Evolutionary conservation across 2,113 vertebrate genomes (phyloP).

Genomic region (Pseudolaguvia tuberculata): DNA sequence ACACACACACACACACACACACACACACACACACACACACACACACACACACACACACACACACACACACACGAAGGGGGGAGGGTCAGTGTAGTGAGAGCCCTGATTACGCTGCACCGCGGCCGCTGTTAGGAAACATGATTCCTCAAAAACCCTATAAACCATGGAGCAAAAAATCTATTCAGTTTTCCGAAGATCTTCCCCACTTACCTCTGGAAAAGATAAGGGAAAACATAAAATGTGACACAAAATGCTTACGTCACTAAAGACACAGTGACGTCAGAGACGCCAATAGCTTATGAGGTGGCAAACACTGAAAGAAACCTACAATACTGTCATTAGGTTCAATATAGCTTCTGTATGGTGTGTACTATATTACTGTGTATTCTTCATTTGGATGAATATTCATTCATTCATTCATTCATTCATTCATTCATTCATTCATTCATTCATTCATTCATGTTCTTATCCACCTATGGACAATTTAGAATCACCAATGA

Average conservation of each 20-base stretch:
- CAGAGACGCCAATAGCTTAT: background rate
- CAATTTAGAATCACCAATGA: too few relatives aligned
- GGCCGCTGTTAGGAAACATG: background rate
- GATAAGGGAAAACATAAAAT: background rate
- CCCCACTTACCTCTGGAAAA: background rate
- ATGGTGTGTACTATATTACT: too few relatives aligned
- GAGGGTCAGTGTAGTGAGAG: conserved; percentile 12
- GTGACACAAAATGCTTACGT: background rate
- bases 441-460: too few relatives aligned
- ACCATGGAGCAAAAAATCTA: background rate
- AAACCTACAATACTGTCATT: background rate
- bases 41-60: background rate
- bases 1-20: too few relatives aligned
- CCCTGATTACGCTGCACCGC: conserved; percentile 28
- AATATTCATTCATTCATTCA: too few relatives aligned
- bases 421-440: too few relatives aligned
- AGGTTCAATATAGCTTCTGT: too few relatives aligned
- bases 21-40: conserved; percentile 21
- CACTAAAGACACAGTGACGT: background rate
- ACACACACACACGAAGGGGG: background rate
- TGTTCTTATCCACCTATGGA: too few relatives aligned
- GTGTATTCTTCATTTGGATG: too few relatives aligned
- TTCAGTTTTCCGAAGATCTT: background rate
- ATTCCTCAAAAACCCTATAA: background rate
- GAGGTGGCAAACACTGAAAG: background rate